Conservation (phyloP, 92 coral and sea anemone genomes). For the Epizoanthus stellaris region DNA sequence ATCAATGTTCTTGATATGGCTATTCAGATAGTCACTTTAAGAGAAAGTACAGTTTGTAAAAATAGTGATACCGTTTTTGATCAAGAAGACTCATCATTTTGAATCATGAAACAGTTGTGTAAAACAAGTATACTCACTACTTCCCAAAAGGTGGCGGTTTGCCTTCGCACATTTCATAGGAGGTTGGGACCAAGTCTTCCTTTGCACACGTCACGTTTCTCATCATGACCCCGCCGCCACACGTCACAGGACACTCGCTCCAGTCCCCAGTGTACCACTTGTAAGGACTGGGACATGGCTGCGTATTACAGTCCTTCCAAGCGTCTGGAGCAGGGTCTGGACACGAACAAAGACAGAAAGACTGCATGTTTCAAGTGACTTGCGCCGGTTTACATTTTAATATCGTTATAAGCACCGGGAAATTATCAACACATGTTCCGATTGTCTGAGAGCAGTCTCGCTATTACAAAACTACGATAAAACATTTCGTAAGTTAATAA, state of each 20-base stretch:
- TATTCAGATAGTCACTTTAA: not conserved
- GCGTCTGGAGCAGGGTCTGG: slow-evolving; percentile 73
- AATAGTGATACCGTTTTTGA: not conserved
- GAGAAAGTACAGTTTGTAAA: not conserved
- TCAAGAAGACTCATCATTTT: not conserved
- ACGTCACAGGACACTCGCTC: slow-evolving; percentile 69
- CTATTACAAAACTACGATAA: too few relatives aligned
- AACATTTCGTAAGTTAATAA: too few relatives aligned
- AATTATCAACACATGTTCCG: too few relatives aligned
- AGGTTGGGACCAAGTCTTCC: slow-evolving; percentile 73
- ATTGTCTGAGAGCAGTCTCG: too few relatives aligned
- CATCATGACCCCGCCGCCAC: slow-evolving; percentile 78
- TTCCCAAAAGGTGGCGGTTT: slow-evolving; percentile 56
- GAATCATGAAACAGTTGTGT: too few relatives aligned
- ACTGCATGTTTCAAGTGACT: too few relatives aligned
- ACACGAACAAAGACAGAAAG: too few relatives aligned
- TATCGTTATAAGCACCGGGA: too few relatives aligned
- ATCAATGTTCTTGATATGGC: not conserved
- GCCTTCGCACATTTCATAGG: slow-evolving; percentile 79
- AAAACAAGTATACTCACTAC: slow-evolving; percentile 40
- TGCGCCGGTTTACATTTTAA: too few relatives aligned
- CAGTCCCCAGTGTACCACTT: slow-evolving; percentile 72
- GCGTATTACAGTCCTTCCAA: slow-evolving; percentile 71
- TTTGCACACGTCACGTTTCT: slow-evolving; percentile 75
- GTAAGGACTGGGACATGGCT: slow-evolving; percentile 80